Evolutionary conservation across 2,113 vertebrate species (phyloP).

Genomic region (Pleuronectes platessa): DNA sequence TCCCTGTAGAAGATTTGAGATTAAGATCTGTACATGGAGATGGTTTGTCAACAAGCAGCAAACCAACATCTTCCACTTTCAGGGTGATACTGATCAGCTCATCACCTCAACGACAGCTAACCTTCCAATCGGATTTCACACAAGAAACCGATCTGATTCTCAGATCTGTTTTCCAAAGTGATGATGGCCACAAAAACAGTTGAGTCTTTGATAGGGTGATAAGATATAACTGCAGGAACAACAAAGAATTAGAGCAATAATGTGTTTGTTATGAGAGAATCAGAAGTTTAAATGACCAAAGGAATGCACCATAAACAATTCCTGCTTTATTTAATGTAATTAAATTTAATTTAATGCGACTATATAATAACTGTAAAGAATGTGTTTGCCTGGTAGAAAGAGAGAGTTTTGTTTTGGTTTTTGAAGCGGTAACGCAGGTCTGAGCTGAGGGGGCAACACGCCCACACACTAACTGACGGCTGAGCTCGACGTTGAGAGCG

Average conservation of each 20-base stretch:
- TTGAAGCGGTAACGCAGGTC: slow-evolving; percentile 6
- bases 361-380: not conserved
- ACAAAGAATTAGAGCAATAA: too few species aligned
- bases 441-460: slow-evolving; percentile 40
- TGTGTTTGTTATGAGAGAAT: too few species aligned
- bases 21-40: not conserved
- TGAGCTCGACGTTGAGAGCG: slow-evolving; percentile 5
- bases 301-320: too few species aligned
- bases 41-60: not conserved
- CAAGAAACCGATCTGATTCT: not conserved
- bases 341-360: too few species aligned
- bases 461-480: slow-evolving; percentile 28
- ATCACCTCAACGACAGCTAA: not conserved
- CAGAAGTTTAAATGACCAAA: too few species aligned
- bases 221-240: slow-evolving; percentile 4
- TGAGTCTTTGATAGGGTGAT: not conserved
- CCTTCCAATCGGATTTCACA: not conserved
- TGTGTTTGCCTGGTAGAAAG: slow-evolving; percentile 12
- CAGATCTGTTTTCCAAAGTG: not conserved
- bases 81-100: not conserved
- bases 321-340: too few species aligned
- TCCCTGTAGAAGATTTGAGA: too few species aligned
- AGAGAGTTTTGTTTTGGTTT: slow-evolving; percentile 50
- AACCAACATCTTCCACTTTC: not conserved
- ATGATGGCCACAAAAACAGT: not conserved